Evolutionary conservation across 2,888 invertebrate species (phyloP).

Genomic region (Gryllus longicercus): DNA sequence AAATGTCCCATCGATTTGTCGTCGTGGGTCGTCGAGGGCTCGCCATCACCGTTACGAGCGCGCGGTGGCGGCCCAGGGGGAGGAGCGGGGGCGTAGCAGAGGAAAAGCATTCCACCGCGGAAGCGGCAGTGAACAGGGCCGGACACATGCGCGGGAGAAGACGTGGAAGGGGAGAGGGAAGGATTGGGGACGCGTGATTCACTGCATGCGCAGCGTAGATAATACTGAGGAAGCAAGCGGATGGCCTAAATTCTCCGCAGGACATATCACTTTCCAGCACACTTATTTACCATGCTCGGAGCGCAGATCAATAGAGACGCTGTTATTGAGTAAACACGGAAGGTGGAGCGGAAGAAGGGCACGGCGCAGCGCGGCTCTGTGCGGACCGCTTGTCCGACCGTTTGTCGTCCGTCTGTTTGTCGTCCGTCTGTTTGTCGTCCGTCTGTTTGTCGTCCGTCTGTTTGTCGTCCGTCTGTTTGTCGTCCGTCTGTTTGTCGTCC

Average conservation of each 20-base stretch:
- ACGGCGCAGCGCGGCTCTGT: background rate
- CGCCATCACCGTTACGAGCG: slow-evolving; percentile 25
- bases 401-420: too few species aligned
- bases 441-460: too few species aligned
- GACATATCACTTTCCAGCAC: slow-evolving; percentile 40
- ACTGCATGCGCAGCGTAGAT: slow-evolving; percentile 33
- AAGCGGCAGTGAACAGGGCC: too few species aligned
- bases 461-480: too few species aligned
- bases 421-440: too few species aligned
- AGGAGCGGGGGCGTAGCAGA: background rate
- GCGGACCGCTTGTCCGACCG: too few species aligned
- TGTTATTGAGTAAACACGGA: slow-evolving; percentile 41
- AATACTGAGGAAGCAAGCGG: slow-evolving; percentile 38
- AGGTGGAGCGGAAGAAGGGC: slow-evolving; percentile 34
- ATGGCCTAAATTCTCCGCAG: slow-evolving; percentile 40
- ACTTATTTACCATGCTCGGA: slow-evolving; percentile 42
- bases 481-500: too few species aligned
- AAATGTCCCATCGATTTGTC: slow-evolving; percentile 35
- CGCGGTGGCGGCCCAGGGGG: background rate
- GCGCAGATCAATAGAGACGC: slow-evolving; percentile 38
- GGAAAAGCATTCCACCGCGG: too few species aligned
- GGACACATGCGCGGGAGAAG: background rate
- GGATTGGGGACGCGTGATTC: slow-evolving; percentile 32
- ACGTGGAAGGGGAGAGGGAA: slow-evolving; percentile 17
- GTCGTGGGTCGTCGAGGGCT: background rate